Base-by-base conservation (phyloP, 2,113 vertebrate species). In the Coregonus clupeaformis region DNA sequence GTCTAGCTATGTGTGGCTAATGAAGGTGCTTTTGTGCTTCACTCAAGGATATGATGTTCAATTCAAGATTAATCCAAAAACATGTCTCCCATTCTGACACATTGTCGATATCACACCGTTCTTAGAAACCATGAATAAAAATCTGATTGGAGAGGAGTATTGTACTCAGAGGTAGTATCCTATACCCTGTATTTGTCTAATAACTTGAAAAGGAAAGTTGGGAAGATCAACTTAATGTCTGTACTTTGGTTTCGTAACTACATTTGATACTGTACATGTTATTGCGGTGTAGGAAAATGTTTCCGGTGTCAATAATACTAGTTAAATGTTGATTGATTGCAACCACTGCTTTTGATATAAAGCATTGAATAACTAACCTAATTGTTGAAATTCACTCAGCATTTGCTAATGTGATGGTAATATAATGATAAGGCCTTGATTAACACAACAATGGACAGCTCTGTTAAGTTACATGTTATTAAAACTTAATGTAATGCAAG, bases 1-100 rank as follows among this genome's bases (percentile, higher is more conserved):
- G 65, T 80, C 52, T 60, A 13, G 47, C 47, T 13, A 49, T 49
- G 13, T 49, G 47, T 49, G 60, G 60, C 70, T 84, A 87, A 86
- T 84, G 67, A 77, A 77, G 32, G 73, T 52, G 79, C 80, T 81
- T 78, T 81, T 77, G 63, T 80, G 47, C 75, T 69, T 77, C 68
- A 65, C 62, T 86, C 75, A 71, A 69, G 30, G 76, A 74, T 72
- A 84, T 78, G 68, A 83, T 67, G 82, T 9, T 76, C 81, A 88
- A 84, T 87, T 73, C 86, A 82, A 86, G 72, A 78, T 80, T 71
- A 27, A 79, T 86, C 73, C 36, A 77, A 78, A 84, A 32, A 74
- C 36, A 4, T 6, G 3, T 5, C 25, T 68, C 16, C 74, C 32
- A 75, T 82, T 85, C 11, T 42, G 71, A 57, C 57, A 45, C 45